These are phyloP conservation scores for Lypha dubia DNA, from an alignment of 2,888 invertebrate genomes.

Conservation along the genomic window DNA sequence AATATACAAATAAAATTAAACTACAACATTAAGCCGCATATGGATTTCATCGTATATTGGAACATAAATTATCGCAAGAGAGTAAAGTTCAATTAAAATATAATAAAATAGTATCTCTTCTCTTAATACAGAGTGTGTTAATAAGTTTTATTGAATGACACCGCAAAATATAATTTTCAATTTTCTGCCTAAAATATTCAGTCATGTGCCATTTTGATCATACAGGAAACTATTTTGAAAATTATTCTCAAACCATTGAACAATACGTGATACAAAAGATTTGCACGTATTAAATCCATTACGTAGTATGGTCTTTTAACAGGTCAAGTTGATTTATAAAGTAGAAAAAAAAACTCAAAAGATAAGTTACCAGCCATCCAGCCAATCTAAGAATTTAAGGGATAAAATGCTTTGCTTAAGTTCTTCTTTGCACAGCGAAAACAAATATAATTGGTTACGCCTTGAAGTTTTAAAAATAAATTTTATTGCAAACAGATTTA, in stretches of 20 bases:
- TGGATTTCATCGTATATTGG: too few relatives aligned
- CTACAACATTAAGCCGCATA: too few relatives aligned
- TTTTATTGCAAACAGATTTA: constrained; percentile 52
- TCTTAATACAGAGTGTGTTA: background rate
- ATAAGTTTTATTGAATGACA: background rate
- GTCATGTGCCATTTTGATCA: constrained; percentile 8
- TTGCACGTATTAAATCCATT: constrained; percentile 12
- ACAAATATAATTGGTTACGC: constrained; percentile 74
- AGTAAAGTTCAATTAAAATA: too few relatives aligned
- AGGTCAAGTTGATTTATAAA: constrained; percentile 48
- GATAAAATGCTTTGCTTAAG: constrained; percentile 6
- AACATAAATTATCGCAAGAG: too few relatives aligned
- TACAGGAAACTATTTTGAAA: constrained; percentile 3
- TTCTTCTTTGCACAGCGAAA: background rate
- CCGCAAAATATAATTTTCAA: constrained; percentile 33
- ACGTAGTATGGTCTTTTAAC: constrained; percentile 43
- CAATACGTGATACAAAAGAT: constrained; percentile 2
- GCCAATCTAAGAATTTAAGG: constrained; percentile 2
- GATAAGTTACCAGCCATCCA: constrained; percentile 5
- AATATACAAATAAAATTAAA: too few relatives aligned
- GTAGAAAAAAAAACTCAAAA: constrained; percentile 36
- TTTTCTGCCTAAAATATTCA: constrained; percentile 39
- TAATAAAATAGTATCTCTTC: background rate
- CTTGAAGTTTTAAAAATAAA: constrained; percentile 70
- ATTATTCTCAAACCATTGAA: background rate